Conservation (phyloP, 2,113 vertebrate species). For the Lontra canadensis region DNA sequence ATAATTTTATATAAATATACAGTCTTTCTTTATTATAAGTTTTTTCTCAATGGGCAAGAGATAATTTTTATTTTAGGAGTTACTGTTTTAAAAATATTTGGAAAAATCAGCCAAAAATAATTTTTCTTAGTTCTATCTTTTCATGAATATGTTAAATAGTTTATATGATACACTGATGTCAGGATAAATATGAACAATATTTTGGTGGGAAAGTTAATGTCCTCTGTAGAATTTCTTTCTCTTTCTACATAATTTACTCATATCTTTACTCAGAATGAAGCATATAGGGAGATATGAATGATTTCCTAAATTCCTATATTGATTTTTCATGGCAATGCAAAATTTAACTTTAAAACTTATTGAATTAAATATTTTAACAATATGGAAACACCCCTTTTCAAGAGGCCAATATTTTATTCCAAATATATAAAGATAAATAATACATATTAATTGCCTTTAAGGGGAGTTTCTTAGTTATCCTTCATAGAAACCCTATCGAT, state of each 20-base stretch:
- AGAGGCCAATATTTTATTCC: neutral
- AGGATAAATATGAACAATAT: neutral
- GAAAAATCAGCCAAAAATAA: neutral
- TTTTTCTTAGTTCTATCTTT: neutral
- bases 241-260: neutral
- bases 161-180: neutral
- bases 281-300: neutral
- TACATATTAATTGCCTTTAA: neutral
- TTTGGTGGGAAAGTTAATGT: neutral
- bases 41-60: conserved; percentile 48
- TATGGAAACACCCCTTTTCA: neutral
- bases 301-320: neutral
- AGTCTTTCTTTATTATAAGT: conserved; percentile 36
- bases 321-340: neutral
- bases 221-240: neutral
- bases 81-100: neutral
- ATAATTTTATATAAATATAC: neutral
- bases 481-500: neutral
- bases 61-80: neutral
- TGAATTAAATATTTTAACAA: neutral
- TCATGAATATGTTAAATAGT: neutral
- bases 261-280: neutral
- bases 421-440: neutral
- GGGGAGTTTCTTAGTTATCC: neutral
- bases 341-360: neutral